Base-by-base conservation (phyloP, 2,113 vertebrate species). In the Plectropomus leopardus region DNA sequence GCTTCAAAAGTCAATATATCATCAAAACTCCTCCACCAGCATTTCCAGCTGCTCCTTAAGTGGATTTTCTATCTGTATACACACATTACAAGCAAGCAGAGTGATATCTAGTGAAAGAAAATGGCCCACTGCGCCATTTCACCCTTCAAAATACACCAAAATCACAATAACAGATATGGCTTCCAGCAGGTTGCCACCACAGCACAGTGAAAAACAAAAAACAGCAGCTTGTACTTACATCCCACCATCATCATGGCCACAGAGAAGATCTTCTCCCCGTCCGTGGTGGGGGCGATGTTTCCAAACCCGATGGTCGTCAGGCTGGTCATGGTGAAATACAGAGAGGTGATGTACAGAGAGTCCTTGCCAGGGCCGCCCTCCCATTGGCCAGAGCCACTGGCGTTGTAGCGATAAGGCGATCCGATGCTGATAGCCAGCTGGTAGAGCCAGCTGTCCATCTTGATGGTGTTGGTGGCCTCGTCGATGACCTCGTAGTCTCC, bases 221-320 rank as follows among this genome's bases (percentile, higher is more conserved):
- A 23, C 23, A 53, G 36, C 26, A 5, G 19, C 14, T 76, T 3
- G 0, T 95, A 99, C 97, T 99, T 88, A 99, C 98, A 99, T 95
- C 98, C 98, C 85, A 98, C 97, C 98, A 99, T 99, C 98, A 99
- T 99, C 98, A 99, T 99, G 91, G 97, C 98, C 91, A 99, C 98
- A 0, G 98, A 99, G 83, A 99, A 99, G 87, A 99, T 99, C 95
- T 99, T 99, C 95, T 99, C 98, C 58, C 97, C 98, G 1, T 99
- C 98, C 0, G 97, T 98, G 72, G 97, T 96, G 4, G 98, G 98
- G 40, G 98, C 98, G 70, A 99, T 99, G 93, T 99, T 99, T 69
- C 98, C 98, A 87, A 99, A 99, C 92, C 98, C 98, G 90, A 99
- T 99, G 16, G 98, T 99, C 30, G 98, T 99, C 93, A 99, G 94